phyloP scores from a whole-genome alignment of 2,113 vertebrate genomes.

The Petromus typicus region DNA sequence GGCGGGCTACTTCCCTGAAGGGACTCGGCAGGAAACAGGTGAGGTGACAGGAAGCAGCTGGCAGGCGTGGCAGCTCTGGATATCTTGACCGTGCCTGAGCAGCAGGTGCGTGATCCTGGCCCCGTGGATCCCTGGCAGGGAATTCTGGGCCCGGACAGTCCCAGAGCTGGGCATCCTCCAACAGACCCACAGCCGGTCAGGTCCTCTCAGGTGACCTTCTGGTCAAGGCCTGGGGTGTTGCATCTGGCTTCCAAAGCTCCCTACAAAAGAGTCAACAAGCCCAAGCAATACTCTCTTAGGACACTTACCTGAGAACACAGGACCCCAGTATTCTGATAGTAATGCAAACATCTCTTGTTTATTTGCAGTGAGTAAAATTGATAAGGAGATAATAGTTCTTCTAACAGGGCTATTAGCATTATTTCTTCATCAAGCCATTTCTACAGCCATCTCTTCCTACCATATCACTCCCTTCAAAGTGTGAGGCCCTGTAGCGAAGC shows the following conservation, averaged over 20 bases:
- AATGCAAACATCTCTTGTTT: not conserved
- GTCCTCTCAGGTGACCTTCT: not conserved
- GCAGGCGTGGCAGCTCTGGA: fast-evolving
- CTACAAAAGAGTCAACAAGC: not conserved
- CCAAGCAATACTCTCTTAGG: not conserved
- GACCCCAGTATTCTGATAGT: not conserved
- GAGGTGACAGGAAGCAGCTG: not conserved
- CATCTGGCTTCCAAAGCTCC: not conserved
- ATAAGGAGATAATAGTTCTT: not conserved
- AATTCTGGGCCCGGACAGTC: not conserved
- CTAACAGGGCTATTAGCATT: not conserved
- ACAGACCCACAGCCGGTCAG: not conserved
- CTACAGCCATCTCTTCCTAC: not conserved
- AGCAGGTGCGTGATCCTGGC: not conserved
- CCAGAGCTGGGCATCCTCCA: not conserved
- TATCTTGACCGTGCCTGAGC: not conserved
- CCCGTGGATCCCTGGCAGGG: not conserved
- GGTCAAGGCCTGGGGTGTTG: not conserved
- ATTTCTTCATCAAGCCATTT: not conserved
- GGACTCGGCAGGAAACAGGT: not conserved
- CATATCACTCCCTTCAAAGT: fast-evolving
- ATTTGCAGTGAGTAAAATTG: not conserved
- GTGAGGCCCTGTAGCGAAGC: not conserved
- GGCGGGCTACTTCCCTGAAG: not conserved
- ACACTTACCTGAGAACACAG: not conserved